Conservation (phyloP, 2,797 vertebrate genomes). For the Lepilemur ruficaudatus region DNA sequence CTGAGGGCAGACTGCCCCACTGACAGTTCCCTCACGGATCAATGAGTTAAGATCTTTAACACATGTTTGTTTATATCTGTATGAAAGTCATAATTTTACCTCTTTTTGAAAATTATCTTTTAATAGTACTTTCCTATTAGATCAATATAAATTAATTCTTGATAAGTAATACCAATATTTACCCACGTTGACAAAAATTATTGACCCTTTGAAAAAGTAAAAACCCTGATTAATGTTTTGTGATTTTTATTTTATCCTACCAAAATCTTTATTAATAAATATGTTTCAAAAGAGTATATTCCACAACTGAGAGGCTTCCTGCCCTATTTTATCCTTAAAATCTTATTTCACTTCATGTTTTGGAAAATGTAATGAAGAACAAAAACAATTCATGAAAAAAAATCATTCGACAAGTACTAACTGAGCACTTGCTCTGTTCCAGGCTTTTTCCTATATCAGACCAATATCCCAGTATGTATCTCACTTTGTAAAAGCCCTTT, state of each 20-base stretch:
- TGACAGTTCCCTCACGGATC: neutral
- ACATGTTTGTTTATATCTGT: neutral
- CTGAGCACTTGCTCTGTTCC: neutral
- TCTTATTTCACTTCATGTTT: neutral
- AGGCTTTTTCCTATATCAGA: neutral
- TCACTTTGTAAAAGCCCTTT: neutral
- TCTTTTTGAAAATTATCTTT: conserved; percentile 2
- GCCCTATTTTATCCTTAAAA: neutral
- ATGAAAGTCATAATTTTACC: neutral
- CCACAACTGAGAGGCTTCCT: neutral
- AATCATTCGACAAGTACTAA: neutral
- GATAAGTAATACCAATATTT: neutral
- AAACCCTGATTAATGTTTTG: neutral
- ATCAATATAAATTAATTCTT: neutral
- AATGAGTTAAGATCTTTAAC: neutral
- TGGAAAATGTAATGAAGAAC: neutral
- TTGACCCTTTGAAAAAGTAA: neutral
- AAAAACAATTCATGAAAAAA: neutral
- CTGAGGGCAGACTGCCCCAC: too few species aligned
- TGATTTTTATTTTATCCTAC: neutral
- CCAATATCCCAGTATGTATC: neutral
- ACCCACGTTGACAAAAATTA: neutral
- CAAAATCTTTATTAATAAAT: neutral
- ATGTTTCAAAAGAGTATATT: conserved; percentile 2
- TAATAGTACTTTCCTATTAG: neutral